Base-by-base conservation (phyloP, 2,113 vertebrate species). In the Callipepla squamata region DNA sequence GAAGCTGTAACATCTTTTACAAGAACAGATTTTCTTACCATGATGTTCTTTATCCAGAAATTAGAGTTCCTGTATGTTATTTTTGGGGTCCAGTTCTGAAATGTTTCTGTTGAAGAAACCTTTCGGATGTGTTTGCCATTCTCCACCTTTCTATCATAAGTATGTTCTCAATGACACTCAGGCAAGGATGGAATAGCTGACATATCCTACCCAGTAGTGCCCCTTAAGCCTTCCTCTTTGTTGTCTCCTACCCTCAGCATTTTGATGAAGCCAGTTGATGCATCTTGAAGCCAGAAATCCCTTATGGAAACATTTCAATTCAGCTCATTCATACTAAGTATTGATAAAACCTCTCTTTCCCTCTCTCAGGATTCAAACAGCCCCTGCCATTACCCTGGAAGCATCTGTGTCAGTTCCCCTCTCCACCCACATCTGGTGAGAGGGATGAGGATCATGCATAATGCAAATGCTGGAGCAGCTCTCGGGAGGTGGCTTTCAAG, bases 221-320 rank as follows among this genome's bases (percentile, higher is more conserved):
- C 65, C 58, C 68, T 67, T 21, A 77, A 91, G 51, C 40, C 70
- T 94, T 90, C 53, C 32, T 77, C 82, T 92, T 75, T 89, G 47
- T 75, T 92, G 50, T 78, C 44, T 92, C 66, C 55, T 42, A 42
- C 55, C 80, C 72, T 66, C 91, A 90, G 82, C 92, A 85, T 85
- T 80, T 80, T 93, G 63, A 94, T 90, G 0, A 3, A 96, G 85
- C 59, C 89, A 42, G 58, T 90, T 93, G 75, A 79, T 86, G 62
- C 80, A 69, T 94, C 73, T 34, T 89, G 69, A 94, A 81, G 81
- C 66, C 88, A 74, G 70, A 90, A 96, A 85, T 95, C 96, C 92
- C 95, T 91, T 21, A 77, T 40, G 91, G 94, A 94, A 94, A 80
- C 57, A 84, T 89, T 94, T 94, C 91, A 73, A 26, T 91, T 89